Percentiles rank a stretch among this genome's conserved stretches.
Conservation (phyloP, 2,888 invertebrate species). For the Meteorus cinctellus region DNA sequence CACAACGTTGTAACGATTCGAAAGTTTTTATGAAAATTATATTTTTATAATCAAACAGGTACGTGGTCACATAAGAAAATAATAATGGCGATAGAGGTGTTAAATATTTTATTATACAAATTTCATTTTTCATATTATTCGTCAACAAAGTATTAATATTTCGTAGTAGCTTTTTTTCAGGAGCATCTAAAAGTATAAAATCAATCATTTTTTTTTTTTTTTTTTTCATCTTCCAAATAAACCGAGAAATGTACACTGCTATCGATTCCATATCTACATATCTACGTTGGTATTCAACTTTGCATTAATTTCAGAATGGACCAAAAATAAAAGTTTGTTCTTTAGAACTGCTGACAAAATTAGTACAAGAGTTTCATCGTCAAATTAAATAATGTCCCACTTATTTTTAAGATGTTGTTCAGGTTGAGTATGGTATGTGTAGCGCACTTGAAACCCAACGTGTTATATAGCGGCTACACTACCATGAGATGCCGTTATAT, state of each 20-base stretch:
- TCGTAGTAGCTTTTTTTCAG: neutral
- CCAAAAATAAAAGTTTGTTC: neutral
- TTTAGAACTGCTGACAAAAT: conserved; percentile 4
- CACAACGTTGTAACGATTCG: neutral
- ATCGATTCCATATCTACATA: neutral
- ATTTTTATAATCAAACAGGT: no score
- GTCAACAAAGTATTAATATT: neutral
- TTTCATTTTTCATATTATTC: neutral
- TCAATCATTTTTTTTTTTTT: neutral
- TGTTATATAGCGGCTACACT: conserved; percentile 7
- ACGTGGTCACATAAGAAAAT: no score
- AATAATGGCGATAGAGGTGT: no score
- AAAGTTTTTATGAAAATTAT: neutral
- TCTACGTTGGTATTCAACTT: neutral
- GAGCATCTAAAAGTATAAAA: neutral
- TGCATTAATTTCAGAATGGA: neutral
- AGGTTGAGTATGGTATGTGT: conserved; percentile 4
- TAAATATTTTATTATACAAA: no score
- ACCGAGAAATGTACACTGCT: no score
- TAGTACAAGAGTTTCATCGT: neutral
- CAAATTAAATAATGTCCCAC: conserved; percentile 7
- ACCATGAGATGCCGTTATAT: conserved; percentile 46
- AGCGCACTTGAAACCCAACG: neutral
- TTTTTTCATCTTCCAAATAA: no score
- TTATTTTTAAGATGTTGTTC: conserved; percentile 8